phyloP scores from a whole-genome alignment of 2,888 invertebrate species.

The Dryobotodes eremita region DNA sequence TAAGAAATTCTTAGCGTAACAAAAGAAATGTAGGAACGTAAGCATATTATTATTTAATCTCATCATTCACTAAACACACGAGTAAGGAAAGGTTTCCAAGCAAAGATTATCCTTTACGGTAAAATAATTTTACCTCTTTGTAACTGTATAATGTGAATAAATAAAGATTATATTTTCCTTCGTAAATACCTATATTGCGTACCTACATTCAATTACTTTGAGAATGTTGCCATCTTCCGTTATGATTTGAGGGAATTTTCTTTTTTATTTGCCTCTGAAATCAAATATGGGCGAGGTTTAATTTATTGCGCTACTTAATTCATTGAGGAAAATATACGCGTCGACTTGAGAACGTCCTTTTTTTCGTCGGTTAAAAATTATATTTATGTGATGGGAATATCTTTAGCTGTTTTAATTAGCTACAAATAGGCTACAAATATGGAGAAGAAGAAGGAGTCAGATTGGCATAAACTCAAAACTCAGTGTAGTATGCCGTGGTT shows the following conservation, averaged over 20 bases:
- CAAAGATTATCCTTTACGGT: slow-evolving; percentile 45
- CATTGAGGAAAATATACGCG: background rate
- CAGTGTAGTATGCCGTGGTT: background rate
- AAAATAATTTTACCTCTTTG: slow-evolving; percentile 53
- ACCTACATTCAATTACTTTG: slow-evolving; percentile 55
- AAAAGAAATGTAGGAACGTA: slow-evolving; percentile 39
- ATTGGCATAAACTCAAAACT: background rate
- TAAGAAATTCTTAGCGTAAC: slow-evolving; percentile 31
- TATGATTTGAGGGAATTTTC: slow-evolving; percentile 36
- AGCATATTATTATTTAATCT: slow-evolving; percentile 54
- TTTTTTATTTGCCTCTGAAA: slow-evolving; percentile 32
- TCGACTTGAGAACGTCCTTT: too few species aligned
- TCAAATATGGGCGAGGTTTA: slow-evolving; percentile 10
- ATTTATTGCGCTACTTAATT: slow-evolving; percentile 12
- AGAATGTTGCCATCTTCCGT: slow-evolving; percentile 29
- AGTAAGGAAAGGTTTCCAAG: slow-evolving; percentile 34
- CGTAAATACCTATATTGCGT: slow-evolving; percentile 30
- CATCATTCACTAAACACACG: slow-evolving; percentile 41
- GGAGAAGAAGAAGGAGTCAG: background rate
- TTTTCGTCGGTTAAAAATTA: background rate
- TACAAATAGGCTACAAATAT: background rate
- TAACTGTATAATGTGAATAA: slow-evolving; percentile 56
- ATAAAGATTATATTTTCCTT: slow-evolving; percentile 44
- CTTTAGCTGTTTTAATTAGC: background rate
- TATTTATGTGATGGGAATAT: background rate